These are phyloP conservation scores for Lacerta bilineata DNA, from an alignment of 2,797 vertebrate genomes.

Conservation along the genomic window DNA sequence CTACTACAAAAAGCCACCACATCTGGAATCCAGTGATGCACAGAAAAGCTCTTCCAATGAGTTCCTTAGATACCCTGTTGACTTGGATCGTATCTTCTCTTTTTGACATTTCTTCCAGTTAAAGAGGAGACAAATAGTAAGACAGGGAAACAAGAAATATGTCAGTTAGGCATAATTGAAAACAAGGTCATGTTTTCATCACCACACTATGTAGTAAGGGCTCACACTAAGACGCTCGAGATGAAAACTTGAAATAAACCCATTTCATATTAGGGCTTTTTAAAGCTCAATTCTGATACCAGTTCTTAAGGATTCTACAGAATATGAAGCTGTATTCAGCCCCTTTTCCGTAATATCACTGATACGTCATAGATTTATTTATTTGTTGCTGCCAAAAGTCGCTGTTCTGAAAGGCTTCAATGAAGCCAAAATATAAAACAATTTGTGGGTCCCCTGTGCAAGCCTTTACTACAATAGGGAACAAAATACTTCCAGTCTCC, in stretches of 20 bases:
- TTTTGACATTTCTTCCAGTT: conserved; percentile 97
- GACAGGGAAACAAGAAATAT: conserved; percentile 77
- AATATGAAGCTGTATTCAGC: conserved; percentile 24
- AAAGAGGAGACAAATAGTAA: conserved; percentile 73
- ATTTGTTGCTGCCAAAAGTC: neutral
- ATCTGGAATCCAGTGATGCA: conserved; percentile 81
- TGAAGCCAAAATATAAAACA: neutral
- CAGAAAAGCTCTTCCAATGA: conserved; percentile 68
- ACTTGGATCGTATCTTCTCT: conserved; percentile 94
- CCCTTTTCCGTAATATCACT: conserved; percentile 17
- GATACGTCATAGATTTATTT: neutral
- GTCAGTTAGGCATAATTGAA: conserved; percentile 76
- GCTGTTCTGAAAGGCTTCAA: neutral
- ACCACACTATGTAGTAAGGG: conserved; percentile 72
- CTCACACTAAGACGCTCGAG: conserved; percentile 69
- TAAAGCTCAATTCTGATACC: neutral
- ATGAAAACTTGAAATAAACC: conserved; percentile 18
- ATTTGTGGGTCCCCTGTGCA: conserved; percentile 56
- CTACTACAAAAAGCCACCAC: conserved; percentile 77
- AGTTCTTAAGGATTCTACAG: neutral
- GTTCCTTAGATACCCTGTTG: conserved; percentile 90
- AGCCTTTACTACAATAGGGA: conserved; percentile 70
- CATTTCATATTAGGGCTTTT: conserved; percentile 15
- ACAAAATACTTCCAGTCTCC: conserved; percentile 52
- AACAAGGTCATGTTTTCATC: conserved; percentile 37